Conservation (phyloP, 2,113 vertebrate genomes). For the Nematolebias whitei region DNA sequence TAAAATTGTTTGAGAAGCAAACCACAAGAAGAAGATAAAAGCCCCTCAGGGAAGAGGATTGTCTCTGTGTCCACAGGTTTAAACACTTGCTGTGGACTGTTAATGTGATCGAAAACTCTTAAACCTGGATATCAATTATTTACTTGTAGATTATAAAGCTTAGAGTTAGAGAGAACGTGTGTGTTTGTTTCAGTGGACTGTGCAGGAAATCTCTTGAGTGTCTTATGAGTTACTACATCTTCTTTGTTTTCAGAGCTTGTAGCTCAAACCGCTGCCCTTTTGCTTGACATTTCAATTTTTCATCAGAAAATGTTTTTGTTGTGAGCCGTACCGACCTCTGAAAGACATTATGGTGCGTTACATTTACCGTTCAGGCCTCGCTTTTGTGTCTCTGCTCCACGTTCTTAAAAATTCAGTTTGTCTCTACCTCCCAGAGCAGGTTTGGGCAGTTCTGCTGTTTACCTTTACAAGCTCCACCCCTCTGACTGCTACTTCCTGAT, state of each 20-base stretch:
- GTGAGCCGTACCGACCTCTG: not conserved
- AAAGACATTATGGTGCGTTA: not conserved
- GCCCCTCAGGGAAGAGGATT: conserved; percentile 5
- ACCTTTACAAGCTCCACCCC: conserved; percentile 58
- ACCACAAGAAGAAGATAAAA: conserved; percentile 30
- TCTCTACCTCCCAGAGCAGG: conserved; percentile 52
- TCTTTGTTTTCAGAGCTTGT: conserved; percentile 15
- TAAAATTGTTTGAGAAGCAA: conserved; percentile 30
- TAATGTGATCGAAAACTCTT: conserved; percentile 8
- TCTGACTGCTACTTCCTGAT: conserved; percentile 62
- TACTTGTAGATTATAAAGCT: conserved; percentile 22
- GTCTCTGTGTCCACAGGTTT: conserved; percentile 33
- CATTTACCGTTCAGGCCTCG: not conserved
- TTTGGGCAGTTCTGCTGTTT: conserved; percentile 65
- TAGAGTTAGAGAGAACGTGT: conserved; percentile 10
- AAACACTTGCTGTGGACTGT: conserved; percentile 1
- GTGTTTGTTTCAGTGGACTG: conserved; percentile 24
- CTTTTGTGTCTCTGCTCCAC: not conserved
- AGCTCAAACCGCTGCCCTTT: conserved; percentile 18
- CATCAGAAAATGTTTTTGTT: conserved; percentile 1
- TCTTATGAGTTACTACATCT: conserved; percentile 5
- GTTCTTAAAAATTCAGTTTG: conserved; percentile 14
- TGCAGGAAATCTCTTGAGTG: conserved; percentile 16
- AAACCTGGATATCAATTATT: conserved; percentile 32
- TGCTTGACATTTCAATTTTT: conserved; percentile 26